A percentile compares a stretch with the other conserved stretches of the same genome.
Evolutionary conservation across 1,140 invertebrate species (phyloP).

Genomic region (Tetramorium simillimum): DNA sequence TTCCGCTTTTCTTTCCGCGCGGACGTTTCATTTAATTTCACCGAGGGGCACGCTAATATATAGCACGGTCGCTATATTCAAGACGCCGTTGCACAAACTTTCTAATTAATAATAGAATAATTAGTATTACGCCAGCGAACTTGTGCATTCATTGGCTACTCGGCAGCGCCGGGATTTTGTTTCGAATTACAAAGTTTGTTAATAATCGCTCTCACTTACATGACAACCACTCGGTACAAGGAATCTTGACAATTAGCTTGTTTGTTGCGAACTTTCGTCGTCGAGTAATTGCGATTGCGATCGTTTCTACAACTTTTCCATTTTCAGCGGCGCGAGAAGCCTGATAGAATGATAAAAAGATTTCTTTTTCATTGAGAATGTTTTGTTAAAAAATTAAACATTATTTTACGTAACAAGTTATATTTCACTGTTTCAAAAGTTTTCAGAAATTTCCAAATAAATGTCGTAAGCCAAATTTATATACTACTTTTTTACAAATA

Average conservation of each 20-base stretch:
- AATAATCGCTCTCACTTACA: slow-evolving; percentile 27
- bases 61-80: slow-evolving; percentile 21
- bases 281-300: slow-evolving; percentile 6
- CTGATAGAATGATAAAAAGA: background rate
- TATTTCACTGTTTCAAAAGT: background rate
- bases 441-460: background rate
- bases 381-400: background rate
- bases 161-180: background rate
- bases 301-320: background rate
- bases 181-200: slow-evolving; percentile 51
- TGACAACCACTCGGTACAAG: slow-evolving; percentile 3
- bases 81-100: slow-evolving; percentile 24
- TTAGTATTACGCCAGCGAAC: slow-evolving; percentile 6
- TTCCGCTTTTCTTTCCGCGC: slow-evolving; percentile 24
- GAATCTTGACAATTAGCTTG: slow-evolving; percentile 43
- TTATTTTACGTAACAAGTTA: background rate
- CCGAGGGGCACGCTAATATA: background rate
- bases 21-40: slow-evolving; percentile 41
- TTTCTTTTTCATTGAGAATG: background rate
- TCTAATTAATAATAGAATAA: slow-evolving; percentile 57
- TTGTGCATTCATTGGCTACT: background rate
- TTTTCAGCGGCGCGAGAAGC: background rate
- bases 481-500: background rate
- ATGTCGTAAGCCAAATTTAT: background rate
- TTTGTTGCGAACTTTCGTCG: slow-evolving; percentile 40